These are phyloP conservation scores for Podarcis raffonei DNA, from an alignment of 2,113 vertebrate species.

Conservation along the genomic window DNA sequence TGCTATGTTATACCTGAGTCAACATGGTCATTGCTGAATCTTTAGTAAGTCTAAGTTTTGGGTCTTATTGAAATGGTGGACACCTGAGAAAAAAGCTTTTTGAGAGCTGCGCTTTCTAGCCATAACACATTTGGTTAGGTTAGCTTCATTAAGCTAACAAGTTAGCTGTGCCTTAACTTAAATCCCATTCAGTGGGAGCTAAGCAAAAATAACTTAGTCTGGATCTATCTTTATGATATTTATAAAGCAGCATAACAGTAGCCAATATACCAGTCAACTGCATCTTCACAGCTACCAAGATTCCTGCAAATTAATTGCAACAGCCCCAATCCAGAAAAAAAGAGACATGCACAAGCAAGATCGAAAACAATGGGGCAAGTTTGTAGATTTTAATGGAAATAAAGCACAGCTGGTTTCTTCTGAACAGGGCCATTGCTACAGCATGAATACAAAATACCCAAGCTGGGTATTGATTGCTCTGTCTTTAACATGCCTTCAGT, in stretches of 20 bases:
- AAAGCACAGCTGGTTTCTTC: not conserved
- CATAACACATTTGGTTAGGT: not conserved
- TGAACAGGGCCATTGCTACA: not conserved
- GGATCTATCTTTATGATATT: not conserved
- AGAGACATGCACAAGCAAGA: not conserved
- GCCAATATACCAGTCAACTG: not conserved
- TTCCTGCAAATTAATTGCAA: not conserved
- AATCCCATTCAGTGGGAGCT: not conserved
- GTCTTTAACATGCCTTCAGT: not conserved
- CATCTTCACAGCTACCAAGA: not conserved
- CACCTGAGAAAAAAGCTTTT: not conserved
- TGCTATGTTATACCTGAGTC: not conserved
- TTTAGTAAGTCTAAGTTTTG: not conserved
- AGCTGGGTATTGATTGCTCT: not conserved
- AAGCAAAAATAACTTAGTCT: not conserved
- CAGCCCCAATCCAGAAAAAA: not conserved
- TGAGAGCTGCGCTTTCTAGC: not conserved
- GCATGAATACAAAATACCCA: not conserved
- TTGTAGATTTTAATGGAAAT: not conserved
- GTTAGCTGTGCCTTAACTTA: not conserved
- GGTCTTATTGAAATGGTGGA: not conserved
- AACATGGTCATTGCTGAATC: not conserved
- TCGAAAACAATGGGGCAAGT: not conserved
- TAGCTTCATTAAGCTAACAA: not conserved
- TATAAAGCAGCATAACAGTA: not conserved